phyloP scores from a whole-genome alignment of 53 echinoderm and acorn worm genomes.

The Zoroaster sp. region DNA sequence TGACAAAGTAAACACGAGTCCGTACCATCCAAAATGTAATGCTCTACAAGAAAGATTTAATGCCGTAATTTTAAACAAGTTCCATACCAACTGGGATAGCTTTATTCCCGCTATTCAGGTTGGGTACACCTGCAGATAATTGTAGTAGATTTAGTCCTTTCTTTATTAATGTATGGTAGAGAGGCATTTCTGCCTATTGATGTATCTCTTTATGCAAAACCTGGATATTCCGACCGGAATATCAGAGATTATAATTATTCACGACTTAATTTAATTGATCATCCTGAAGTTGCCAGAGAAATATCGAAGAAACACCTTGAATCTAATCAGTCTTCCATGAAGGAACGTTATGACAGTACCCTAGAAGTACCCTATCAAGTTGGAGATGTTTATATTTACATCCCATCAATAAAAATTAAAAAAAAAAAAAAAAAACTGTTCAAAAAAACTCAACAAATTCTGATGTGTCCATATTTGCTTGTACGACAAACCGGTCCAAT shows the following conservation, averaged over 20 bases:
- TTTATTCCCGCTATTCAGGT: constrained; percentile 8
- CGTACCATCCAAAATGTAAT: constrained; percentile 47
- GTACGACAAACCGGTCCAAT: no score
- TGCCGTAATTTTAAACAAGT: constrained; percentile 35
- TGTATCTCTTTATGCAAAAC: background rate
- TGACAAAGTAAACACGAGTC: constrained; percentile 39
- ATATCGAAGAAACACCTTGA: no score
- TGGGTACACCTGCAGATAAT: constrained; percentile 4
- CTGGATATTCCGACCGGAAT: background rate
- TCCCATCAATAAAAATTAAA: no score
- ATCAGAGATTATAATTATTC: background rate
- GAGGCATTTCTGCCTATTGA: background rate
- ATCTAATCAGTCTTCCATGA: no score
- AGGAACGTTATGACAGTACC: no score
- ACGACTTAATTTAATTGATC: background rate
- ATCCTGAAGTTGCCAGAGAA: background rate
- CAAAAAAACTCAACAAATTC: no score
- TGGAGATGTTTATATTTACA: no score
- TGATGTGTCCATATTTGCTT: no score
- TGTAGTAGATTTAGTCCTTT: background rate
- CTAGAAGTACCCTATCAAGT: no score
- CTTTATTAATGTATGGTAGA: background rate
- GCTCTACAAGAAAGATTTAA: constrained; percentile 16
- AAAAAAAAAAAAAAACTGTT: no score
- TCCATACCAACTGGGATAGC: constrained; percentile 20